Percentiles rank a stretch among this genome's conserved stretches.
phyloP scores from a whole-genome alignment of 2,113 vertebrate genomes.

The Lethenteron reissneri region DNA sequence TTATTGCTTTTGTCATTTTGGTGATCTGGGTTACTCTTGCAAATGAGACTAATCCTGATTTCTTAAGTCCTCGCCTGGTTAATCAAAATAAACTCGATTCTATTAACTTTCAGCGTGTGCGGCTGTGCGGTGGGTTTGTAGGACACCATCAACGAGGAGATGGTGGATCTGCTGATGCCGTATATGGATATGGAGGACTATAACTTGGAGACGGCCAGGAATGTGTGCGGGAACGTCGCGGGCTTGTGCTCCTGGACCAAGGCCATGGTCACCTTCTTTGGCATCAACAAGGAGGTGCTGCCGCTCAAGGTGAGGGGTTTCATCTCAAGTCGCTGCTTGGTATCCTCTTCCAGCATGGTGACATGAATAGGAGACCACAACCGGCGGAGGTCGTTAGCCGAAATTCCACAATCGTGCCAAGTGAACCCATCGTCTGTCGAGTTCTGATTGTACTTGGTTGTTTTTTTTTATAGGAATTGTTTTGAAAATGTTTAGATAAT shows the following conservation, averaged over 20 bases:
- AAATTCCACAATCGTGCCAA: no score
- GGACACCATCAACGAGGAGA: constrained; percentile 48
- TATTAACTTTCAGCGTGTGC: background rate
- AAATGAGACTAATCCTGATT: background rate
- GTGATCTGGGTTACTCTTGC: background rate
- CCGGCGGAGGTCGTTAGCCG: no score
- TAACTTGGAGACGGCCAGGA: constrained; percentile 43
- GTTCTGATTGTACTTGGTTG: no score
- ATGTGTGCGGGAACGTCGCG: constrained; percentile 48
- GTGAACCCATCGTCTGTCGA: no score
- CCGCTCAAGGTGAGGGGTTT: constrained; percentile 36
- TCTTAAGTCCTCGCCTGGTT: background rate
- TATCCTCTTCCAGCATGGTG: no score
- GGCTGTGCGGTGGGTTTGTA: constrained; percentile 11
- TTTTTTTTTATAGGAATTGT: no score
- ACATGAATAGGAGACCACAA: no score
- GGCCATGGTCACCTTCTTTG: constrained; percentile 48
- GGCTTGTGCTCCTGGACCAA: constrained; percentile 54
- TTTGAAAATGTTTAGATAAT: no score
- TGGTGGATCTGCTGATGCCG: constrained; percentile 38
- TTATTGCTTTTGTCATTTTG: background rate
- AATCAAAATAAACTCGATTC: background rate
- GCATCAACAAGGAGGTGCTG: constrained; percentile 51
- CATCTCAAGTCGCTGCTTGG: background rate
- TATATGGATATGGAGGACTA: constrained; percentile 51